Evolutionary conservation across 2,113 vertebrate species (phyloP).

Genomic region (Furnarius figulus): DNA sequence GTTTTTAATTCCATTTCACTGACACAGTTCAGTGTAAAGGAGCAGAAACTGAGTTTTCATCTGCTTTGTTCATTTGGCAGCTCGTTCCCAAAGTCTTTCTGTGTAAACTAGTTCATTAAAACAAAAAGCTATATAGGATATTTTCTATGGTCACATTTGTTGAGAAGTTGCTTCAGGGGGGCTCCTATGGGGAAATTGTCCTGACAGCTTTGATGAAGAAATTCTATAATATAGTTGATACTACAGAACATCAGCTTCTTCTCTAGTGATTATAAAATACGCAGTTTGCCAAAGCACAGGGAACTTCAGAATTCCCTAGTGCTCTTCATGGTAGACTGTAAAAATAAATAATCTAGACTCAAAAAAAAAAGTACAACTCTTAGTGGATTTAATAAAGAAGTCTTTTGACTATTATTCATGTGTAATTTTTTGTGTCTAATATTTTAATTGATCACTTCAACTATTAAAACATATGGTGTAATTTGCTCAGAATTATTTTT

Average conservation of each 20-base stretch:
- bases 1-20: not conserved
- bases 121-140: not conserved
- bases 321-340: not conserved
- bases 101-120: constrained; percentile 1
- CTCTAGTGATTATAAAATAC: not conserved
- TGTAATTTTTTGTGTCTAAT: not conserved
- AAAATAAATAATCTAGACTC: not conserved
- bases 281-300: not conserved
- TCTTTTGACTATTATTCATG: not conserved
- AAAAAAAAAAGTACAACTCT: not conserved
- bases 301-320: not conserved
- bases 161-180: not conserved
- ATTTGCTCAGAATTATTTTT: not conserved
- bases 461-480: not conserved
- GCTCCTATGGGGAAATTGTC: not conserved
- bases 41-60: not conserved
- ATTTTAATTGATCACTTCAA: not conserved
- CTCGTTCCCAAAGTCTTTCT: not conserved
- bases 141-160: not conserved
- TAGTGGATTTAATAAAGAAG: not conserved
- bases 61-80: not conserved
- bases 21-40: not conserved
- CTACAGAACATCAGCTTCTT: not conserved
- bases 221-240: not conserved
- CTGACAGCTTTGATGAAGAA: constrained; percentile 8